Base-by-base conservation (phyloP, 2,888 invertebrate species). In the Chalcis sispes region DNA sequence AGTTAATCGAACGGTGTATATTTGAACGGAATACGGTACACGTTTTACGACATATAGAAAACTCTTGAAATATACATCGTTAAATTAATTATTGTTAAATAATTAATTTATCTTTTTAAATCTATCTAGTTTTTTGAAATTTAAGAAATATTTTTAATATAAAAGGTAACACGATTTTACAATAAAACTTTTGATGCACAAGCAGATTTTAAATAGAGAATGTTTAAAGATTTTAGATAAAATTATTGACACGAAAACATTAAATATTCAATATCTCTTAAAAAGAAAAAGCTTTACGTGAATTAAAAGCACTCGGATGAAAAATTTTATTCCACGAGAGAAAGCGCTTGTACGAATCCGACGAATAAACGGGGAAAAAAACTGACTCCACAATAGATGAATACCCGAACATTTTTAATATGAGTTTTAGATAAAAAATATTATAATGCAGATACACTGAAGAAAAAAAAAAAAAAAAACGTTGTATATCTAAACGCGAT, bases 341-440 rank as follows among this genome's bases (percentile, higher is more conserved):
- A 62, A 62, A 48, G 48, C 52, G 27, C 46, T 18, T 36, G 32
- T 32, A 56, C 13, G 3, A 56, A 42, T 15, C 2, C 59, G 59
- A 54, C 27, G 50, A n/a, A 40, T 52, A 23, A 36, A 25, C 48
- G 27, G 36, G 27, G 5, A n/a, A 25, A 50, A 59, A 18, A 25
- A 25, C 15, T 40, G 70, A 71, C 52, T 71, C 70, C 70, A 62
- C 52, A 62, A 61, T 61, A 61, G 40, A 40, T 25, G 58, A 56
- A 23, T 50, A n/a, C n/a, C n/a, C n/a, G 50, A 64, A 50, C 25
- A 32, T 18, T 64, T 50, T 15, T 66, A 23, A 27, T 5, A 65
- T 15, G 7, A 65, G 10, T 13, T n/a, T 40, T 23, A 50, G 52
- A 54, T n/a, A 56, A 40, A n/a, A 67, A 40, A 69, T 46, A 42